A percentile compares a stretch with the other conserved stretches of the same genome.
These are phyloP conservation scores for Lasioglossum morio DNA, from an alignment of 2,888 invertebrate species.

Conservation along the genomic window DNA sequence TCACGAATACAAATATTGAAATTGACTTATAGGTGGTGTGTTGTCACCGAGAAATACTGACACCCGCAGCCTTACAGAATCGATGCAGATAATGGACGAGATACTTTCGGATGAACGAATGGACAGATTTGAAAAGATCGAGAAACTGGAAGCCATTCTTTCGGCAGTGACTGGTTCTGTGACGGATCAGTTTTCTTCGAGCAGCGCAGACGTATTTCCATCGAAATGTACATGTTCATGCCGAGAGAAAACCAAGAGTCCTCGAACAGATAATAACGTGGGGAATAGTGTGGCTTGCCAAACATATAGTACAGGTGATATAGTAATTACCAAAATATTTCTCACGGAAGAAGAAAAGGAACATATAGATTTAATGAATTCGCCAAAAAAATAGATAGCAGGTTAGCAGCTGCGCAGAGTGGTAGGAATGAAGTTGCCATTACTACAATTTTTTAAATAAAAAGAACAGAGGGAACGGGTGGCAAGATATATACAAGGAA, in stretches of 20 bases:
- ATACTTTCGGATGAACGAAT: slow-evolving; percentile 93
- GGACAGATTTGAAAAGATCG: slow-evolving; percentile 94
- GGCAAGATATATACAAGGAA: slow-evolving; percentile 39
- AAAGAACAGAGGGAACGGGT: slow-evolving; percentile 18
- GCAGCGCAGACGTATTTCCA: slow-evolving; percentile 85
- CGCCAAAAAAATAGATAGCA: slow-evolving; percentile 84
- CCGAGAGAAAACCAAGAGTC: slow-evolving; percentile 65
- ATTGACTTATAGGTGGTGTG: slow-evolving; percentile 84
- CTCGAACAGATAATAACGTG: slow-evolving; percentile 81
- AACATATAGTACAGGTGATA: slow-evolving; percentile 96
- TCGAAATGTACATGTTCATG: slow-evolving; percentile 85
- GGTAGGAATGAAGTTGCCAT: slow-evolving; percentile 70
- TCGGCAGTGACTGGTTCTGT: slow-evolving; percentile 91
- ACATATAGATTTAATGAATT: slow-evolving; percentile 86
- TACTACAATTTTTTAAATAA: slow-evolving; percentile 66
- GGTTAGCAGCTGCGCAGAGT: slow-evolving; percentile 58
- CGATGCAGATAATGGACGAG: slow-evolving; percentile 95
- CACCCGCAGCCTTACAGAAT: slow-evolving; percentile 93
- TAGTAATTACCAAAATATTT: slow-evolving; percentile 94
- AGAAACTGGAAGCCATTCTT: slow-evolving; percentile 93
- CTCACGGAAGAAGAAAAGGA: slow-evolving; percentile 87
- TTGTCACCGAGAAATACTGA: slow-evolving; percentile 92
- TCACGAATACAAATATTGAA: slow-evolving; percentile 6
- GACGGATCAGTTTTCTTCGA: slow-evolving; percentile 86
- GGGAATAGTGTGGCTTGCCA: slow-evolving; percentile 89